phyloP scores from a whole-genome alignment of 2,888 invertebrate genomes.

The Formica aserva region DNA sequence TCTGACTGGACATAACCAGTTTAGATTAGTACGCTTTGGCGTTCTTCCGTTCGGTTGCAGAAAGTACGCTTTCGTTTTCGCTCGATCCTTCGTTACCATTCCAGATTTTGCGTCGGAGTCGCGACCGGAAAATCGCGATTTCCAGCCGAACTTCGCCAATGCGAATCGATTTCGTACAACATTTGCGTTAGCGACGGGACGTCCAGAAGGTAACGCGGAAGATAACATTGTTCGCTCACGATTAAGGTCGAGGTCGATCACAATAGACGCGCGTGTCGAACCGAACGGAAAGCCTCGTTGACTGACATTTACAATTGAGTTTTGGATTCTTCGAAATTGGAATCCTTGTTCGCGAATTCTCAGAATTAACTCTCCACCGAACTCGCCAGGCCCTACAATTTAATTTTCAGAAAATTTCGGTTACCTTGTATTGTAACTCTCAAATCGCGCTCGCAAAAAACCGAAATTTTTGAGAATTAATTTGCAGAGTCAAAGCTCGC shows the following conservation, averaged over 20 bases:
- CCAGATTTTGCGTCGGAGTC: background rate
- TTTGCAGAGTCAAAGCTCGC: background rate
- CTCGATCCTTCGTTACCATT: conserved; percentile 13
- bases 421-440: background rate
- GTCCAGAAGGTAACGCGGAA: background rate
- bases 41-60: conserved; percentile 28
- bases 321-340: conserved; percentile 20
- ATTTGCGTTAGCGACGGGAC: background rate
- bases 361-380: conserved; percentile 39
- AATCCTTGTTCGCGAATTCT: conserved; percentile 33
- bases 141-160: background rate
- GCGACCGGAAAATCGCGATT: background rate
- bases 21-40: conserved; percentile 3
- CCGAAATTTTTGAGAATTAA: background rate
- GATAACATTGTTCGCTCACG: background rate
- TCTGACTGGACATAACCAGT: conserved; percentile 23
- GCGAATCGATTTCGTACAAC: conserved; percentile 1
- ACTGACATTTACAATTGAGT: conserved; percentile 27
- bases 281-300: conserved; percentile 39
- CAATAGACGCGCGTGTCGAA: background rate
- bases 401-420: background rate
- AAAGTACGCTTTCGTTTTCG: background rate
- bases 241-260: background rate
- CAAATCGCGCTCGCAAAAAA: background rate
- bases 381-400: conserved; percentile 38